These are phyloP conservation scores for Cossypha dichroa DNA, from an alignment of 2,797 vertebrate genomes.

Conservation along the genomic window DNA sequence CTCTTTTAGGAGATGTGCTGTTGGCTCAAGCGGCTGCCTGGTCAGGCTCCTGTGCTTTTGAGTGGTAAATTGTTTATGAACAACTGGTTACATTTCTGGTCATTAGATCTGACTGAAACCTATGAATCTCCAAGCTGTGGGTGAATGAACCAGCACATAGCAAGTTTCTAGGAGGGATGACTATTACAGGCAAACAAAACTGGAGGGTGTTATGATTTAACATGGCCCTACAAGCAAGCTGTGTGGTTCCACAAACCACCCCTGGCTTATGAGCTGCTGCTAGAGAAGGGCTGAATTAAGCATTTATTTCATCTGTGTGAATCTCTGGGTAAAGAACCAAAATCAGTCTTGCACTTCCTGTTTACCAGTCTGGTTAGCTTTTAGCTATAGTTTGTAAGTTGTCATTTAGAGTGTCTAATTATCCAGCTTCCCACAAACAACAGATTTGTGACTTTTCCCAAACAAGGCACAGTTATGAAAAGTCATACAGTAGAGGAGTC, in stretches of 20 bases:
- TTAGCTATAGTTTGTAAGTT: slow-evolving; percentile 3
- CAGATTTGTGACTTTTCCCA: slow-evolving; percentile 28
- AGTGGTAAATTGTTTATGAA: background rate
- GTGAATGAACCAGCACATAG: background rate
- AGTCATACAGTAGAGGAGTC: background rate
- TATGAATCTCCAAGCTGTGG: background rate
- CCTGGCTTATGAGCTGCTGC: background rate
- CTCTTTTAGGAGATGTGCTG: background rate
- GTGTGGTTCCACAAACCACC: background rate
- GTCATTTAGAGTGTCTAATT: slow-evolving; percentile 39
- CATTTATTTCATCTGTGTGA: background rate
- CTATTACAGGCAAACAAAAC: background rate
- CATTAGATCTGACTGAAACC: background rate
- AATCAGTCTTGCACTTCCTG: background rate
- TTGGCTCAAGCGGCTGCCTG: background rate
- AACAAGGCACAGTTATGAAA: slow-evolving; percentile 14
- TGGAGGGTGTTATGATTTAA: background rate
- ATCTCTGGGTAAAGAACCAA: slow-evolving; percentile 3
- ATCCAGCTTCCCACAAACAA: slow-evolving; percentile 19
- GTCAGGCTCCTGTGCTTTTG: background rate
- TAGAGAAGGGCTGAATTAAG: slow-evolving; percentile 36
- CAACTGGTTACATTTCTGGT: background rate
- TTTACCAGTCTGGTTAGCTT: slow-evolving; percentile 21
- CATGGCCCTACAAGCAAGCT: background rate
- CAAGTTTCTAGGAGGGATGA: background rate